phyloP scores from a whole-genome alignment of 2,888 invertebrate species.

The Hipparchia sbordonii region DNA sequence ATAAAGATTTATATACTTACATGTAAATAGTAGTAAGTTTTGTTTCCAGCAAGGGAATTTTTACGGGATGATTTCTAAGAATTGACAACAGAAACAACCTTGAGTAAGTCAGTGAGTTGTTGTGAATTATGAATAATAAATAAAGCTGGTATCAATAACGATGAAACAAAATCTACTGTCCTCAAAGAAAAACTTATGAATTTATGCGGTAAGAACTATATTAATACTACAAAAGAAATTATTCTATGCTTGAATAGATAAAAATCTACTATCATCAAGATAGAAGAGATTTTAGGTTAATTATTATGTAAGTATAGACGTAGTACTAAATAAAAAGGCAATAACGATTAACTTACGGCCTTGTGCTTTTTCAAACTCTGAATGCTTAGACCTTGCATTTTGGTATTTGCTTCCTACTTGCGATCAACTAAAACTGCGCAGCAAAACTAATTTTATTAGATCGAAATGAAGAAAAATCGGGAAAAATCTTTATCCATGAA shows the following conservation, averaged over 20 bases:
- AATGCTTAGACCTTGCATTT: conserved; percentile 88
- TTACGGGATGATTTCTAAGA: background rate
- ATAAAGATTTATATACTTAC: conserved; percentile 22
- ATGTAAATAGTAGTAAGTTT: background rate
- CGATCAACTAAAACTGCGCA: background rate
- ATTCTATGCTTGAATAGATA: conserved; percentile 2
- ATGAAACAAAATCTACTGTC: background rate
- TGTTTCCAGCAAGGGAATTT: background rate
- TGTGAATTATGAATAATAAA: background rate
- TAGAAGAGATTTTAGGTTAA: conserved; percentile 61
- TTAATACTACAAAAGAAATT: background rate
- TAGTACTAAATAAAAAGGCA: conserved; percentile 19
- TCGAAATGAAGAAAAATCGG: conserved; percentile 8
- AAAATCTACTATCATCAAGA: conserved; percentile 14
- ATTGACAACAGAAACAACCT: conserved; percentile 5
- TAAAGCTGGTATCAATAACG: background rate
- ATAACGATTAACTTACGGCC: conserved; percentile 84
- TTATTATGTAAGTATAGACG: conserved; percentile 74
- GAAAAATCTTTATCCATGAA: background rate
- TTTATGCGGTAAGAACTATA: background rate
- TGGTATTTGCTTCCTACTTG: conserved; percentile 14
- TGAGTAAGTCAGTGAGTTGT: conserved; percentile 1
- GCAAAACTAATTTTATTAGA: conserved; percentile 5
- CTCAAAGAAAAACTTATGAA: background rate
- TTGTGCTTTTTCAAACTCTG: conserved; percentile 89